These are phyloP conservation scores for Pachliopta kotzebuea DNA, from an alignment of 2,888 invertebrate genomes.

Conservation along the genomic window DNA sequence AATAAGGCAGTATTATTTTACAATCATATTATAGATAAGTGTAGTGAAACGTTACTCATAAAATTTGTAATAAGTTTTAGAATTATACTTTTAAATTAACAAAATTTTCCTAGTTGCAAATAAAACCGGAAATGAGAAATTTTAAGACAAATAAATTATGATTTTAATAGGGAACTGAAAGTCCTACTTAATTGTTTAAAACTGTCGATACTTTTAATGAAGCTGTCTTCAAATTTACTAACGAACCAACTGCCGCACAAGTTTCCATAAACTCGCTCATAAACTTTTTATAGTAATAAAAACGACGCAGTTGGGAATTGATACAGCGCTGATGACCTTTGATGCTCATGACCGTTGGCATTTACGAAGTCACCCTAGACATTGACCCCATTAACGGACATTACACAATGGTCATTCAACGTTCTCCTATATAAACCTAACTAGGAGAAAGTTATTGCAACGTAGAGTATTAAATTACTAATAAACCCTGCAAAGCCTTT, in stretches of 20 bases:
- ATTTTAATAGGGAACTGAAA: slow-evolving; percentile 19
- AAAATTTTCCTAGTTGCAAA: no score
- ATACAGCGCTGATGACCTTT: slow-evolving; percentile 24
- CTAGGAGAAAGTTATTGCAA: neutral
- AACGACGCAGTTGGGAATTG: slow-evolving; percentile 11
- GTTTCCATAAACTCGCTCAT: neutral
- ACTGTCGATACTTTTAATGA: slow-evolving; percentile 27
- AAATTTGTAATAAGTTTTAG: neutral
- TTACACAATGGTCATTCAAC: slow-evolving; percentile 21
- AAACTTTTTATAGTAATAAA: slow-evolving; percentile 8
- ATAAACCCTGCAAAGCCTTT: neutral
- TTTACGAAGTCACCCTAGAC: slow-evolving; percentile 26
- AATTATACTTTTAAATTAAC: no score
- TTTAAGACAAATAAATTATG: neutral
- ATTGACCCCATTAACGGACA: slow-evolving; percentile 25
- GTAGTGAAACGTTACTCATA: no score
- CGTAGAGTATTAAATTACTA: neutral
- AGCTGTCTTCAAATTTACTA: slow-evolving; percentile 27
- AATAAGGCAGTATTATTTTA: no score
- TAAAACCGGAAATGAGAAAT: neutral
- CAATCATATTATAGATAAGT: no score
- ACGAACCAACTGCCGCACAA: slow-evolving; percentile 25
- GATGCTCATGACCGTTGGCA: slow-evolving; percentile 28
- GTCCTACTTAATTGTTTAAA: slow-evolving; percentile 28
- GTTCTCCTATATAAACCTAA: slow-evolving; percentile 4